phyloP scores from a whole-genome alignment of 2,888 invertebrate species.

The Orthonevra nobilis region DNA sequence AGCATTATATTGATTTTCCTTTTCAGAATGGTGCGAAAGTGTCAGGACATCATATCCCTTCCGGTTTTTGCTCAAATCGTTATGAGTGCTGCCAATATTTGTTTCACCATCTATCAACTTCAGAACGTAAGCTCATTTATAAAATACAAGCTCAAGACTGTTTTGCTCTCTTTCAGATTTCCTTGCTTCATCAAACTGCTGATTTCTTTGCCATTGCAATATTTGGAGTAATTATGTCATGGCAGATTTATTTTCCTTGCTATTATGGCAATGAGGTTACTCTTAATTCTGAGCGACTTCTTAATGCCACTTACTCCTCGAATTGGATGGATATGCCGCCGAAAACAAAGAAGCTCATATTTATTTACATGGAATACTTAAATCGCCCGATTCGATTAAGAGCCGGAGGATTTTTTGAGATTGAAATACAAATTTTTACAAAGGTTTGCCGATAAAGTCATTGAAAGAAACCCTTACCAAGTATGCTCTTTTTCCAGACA shows the following conservation, averaged over 20 bases:
- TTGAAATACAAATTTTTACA: constrained; percentile 75
- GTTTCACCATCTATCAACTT: constrained; percentile 74
- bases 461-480: too few relatives aligned
- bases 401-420: constrained; percentile 75
- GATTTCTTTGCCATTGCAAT: constrained; percentile 40
- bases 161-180: background rate
- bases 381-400: constrained; percentile 73
- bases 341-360: constrained; percentile 73
- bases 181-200: background rate
- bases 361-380: constrained; percentile 75
- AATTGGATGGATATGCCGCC: constrained; percentile 74
- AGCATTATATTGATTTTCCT: too few relatives aligned
- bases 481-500: constrained; percentile 73
- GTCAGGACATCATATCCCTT: constrained; percentile 62
- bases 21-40: constrained; percentile 9
- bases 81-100: constrained; percentile 73
- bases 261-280: constrained; percentile 76
- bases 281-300: constrained; percentile 72
- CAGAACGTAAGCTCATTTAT: constrained; percentile 64
- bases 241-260: constrained; percentile 76
- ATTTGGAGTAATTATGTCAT: constrained; percentile 73
- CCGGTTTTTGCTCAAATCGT: constrained; percentile 74
- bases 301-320: constrained; percentile 73
- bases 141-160: too few relatives aligned
- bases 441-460: constrained; percentile 71